These are phyloP conservation scores for Anodontia alba DNA, from an alignment of 2,888 invertebrate species.

Conservation along the genomic window DNA sequence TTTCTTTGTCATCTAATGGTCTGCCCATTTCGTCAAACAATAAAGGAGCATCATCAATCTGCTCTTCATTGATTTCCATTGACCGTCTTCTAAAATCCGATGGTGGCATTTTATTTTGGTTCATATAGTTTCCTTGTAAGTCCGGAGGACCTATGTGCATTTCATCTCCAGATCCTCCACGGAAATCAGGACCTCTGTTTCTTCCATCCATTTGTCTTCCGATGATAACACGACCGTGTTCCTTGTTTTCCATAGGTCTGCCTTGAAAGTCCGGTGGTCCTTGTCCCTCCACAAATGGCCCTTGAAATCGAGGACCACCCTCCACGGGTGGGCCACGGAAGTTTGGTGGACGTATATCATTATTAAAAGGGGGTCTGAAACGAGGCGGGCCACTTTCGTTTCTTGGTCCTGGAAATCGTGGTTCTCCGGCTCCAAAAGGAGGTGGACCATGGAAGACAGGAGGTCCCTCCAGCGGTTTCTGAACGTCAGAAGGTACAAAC, in stretches of 20 bases:
- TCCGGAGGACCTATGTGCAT: background rate
- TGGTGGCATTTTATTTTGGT: background rate
- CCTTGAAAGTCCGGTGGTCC: background rate
- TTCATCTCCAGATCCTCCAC: background rate
- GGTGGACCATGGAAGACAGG: background rate
- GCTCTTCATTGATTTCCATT: background rate
- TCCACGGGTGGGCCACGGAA: background rate
- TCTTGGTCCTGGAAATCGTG: background rate
- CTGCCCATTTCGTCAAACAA: background rate
- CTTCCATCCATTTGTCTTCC: background rate
- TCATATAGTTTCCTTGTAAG: no score
- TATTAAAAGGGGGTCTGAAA: slow-evolving; percentile 15
- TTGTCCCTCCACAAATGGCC: background rate
- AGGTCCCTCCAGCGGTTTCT: background rate
- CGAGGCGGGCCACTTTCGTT: background rate
- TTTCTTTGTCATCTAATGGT: background rate
- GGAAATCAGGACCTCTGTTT: background rate
- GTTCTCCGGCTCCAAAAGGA: background rate
- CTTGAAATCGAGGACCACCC: background rate
- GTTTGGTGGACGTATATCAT: background rate
- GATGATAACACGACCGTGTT: background rate
- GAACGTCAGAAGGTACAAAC: background rate
- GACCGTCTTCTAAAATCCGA: slow-evolving; percentile 19
- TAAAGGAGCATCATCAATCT: background rate
- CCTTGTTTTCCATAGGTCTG: background rate